A percentile compares a stretch with the other conserved stretches of the same genome.
These are phyloP conservation scores for Montipora sp. DNA, from an alignment of 64 coral and sea anemone genomes.

Conservation along the genomic window DNA sequence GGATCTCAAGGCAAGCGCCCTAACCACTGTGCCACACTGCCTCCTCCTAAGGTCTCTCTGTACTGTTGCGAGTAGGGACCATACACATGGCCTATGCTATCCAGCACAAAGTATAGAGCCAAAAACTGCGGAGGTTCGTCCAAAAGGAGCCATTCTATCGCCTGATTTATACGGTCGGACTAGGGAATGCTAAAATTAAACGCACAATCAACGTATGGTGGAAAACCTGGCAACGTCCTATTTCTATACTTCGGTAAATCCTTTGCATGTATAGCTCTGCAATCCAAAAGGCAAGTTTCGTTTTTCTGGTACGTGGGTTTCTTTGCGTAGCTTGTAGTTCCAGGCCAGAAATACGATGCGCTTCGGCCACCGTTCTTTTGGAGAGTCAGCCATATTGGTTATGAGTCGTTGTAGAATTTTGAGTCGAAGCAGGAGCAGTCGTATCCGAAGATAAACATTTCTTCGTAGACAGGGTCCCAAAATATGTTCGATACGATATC, in stretches of 20 bases:
- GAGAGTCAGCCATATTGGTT: constrained; percentile 83
- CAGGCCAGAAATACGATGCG: constrained; percentile 45
- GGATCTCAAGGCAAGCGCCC: too few species aligned
- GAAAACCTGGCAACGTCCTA: neutral
- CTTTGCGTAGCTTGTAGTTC: constrained; percentile 9
- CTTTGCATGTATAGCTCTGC: constrained; percentile 1
- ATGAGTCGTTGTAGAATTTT: constrained; percentile 77
- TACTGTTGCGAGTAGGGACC: constrained; percentile 59
- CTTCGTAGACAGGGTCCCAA: constrained; percentile 83
- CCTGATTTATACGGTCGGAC: constrained; percentile 44
- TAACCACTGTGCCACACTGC: too few species aligned
- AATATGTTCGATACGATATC: constrained; percentile 77
- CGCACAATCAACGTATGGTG: constrained; percentile 25
- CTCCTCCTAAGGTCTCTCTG: neutral
- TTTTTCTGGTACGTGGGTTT: constrained; percentile 34
- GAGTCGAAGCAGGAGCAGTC: constrained; percentile 76
- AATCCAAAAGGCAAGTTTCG: constrained; percentile 9
- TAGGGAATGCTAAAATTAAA: neutral
- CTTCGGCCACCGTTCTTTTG: constrained; percentile 57
- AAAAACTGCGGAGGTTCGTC: constrained; percentile 62
- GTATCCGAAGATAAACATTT: constrained; percentile 66
- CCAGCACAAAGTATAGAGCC: constrained; percentile 69
- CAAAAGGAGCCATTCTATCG: constrained; percentile 40
- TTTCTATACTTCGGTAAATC: constrained; percentile 46
- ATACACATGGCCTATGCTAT: constrained; percentile 59